Evolutionary conservation across 2,113 vertebrate species (phyloP).

Genomic region (Cyprinodon tularosa): DNA sequence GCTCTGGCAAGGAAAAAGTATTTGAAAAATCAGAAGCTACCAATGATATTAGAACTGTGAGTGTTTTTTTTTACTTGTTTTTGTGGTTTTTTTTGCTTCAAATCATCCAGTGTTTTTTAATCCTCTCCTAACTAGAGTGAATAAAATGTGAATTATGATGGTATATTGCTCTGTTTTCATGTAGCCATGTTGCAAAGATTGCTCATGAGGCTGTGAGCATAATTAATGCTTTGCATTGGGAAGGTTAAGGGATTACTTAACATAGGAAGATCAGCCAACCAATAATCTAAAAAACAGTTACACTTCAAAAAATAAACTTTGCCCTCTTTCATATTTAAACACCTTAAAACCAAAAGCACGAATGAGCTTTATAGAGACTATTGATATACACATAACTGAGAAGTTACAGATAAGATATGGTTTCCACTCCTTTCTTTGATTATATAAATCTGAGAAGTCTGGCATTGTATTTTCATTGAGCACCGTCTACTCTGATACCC

Average conservation of each 20-base stretch:
- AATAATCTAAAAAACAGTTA: background rate
- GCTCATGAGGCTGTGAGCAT: constrained; percentile 14
- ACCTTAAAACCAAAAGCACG: background rate
- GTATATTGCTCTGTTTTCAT: constrained; percentile 19
- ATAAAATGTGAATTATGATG: background rate
- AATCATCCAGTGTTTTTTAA: background rate
- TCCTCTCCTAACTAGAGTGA: constrained; percentile 3
- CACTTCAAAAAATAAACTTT: background rate
- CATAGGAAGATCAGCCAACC: background rate
- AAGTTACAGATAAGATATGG: background rate
- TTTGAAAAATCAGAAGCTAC: background rate
- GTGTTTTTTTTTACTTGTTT: too few relatives aligned
- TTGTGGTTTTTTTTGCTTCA: background rate
- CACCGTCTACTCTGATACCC: background rate
- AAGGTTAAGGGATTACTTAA: constrained; percentile 5
- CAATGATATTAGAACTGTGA: background rate
- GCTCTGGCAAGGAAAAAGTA: constrained; percentile 3
- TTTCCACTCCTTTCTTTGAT: background rate
- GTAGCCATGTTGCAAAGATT: constrained; percentile 10
- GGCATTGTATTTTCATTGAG: background rate
- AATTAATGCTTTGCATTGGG: constrained; percentile 3
- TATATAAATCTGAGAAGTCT: background rate
- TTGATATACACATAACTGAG: background rate
- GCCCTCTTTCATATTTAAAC: background rate
- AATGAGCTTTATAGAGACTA: background rate